These are phyloP conservation scores for Luscinia luscinia DNA, from an alignment of 2,797 vertebrate species.

Conservation along the genomic window DNA sequence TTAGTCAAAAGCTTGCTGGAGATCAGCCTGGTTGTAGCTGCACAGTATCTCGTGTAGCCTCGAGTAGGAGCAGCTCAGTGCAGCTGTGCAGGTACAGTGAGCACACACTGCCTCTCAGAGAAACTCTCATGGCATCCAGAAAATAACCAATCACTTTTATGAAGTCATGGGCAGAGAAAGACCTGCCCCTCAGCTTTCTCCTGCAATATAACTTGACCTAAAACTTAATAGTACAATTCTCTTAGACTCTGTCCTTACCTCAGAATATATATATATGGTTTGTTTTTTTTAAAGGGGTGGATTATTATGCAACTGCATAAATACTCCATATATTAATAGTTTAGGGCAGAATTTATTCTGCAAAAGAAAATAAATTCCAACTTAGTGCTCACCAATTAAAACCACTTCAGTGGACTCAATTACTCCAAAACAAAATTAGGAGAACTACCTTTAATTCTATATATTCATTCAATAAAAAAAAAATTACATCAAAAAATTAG, in stretches of 20 bases:
- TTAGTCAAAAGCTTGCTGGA: not conserved
- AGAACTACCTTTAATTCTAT: not conserved
- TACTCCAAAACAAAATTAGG: not conserved
- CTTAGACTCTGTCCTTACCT: not conserved
- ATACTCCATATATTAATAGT: not conserved
- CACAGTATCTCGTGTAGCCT: rapidly evolving
- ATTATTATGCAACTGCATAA: not conserved
- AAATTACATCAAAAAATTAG: not conserved
- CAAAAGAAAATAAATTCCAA: not conserved
- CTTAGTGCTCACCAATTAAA: not conserved
- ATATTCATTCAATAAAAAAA: not conserved
- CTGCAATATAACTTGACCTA: not conserved
- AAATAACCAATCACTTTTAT: not conserved
- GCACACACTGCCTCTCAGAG: not conserved
- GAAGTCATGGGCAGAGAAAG: not conserved
- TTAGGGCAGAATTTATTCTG: not conserved
- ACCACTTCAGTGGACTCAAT: not conserved
- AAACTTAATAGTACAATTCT: not conserved
- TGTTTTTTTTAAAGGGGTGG: not conserved
- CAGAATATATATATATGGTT: not conserved
- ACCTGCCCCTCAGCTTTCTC: not conserved
- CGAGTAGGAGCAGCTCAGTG: not conserved
- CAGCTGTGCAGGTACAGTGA: not conserved
- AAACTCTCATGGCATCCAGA: not conserved
- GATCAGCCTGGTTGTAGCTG: not conserved